Percentiles rank a stretch among this genome's conserved stretches.
Evolutionary conservation across 2,888 invertebrate species (phyloP).

Genomic region (Dryomyza anilis): DNA sequence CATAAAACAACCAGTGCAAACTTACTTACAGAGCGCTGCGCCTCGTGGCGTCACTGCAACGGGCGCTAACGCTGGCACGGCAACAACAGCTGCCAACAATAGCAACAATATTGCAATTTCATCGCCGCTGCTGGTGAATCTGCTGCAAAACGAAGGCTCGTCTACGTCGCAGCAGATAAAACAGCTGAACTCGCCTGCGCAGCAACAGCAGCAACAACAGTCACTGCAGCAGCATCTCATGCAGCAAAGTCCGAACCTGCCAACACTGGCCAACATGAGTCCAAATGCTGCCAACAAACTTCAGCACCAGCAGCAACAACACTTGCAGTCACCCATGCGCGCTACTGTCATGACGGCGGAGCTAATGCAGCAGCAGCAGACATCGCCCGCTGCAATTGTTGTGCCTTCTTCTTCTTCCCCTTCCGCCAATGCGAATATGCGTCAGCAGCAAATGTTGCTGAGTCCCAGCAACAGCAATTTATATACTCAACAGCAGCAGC

Average conservation of each 20-base stretch:
- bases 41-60: constrained; percentile 25
- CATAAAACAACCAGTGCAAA: constrained; percentile 37
- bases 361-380: constrained; percentile 37
- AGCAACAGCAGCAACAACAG: constrained; percentile 29
- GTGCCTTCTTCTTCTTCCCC: constrained; percentile 57
- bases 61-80: constrained; percentile 31
- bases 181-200: constrained; percentile 47
- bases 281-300: constrained; percentile 31
- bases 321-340: constrained; percentile 47
- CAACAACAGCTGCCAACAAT: constrained; percentile 40
- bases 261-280: constrained; percentile 40
- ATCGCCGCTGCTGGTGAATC: constrained; percentile 88
- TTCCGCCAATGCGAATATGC: constrained; percentile 42
- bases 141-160: constrained; percentile 81
- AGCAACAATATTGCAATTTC: constrained; percentile 76
- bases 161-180: constrained; percentile 45
- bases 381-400: constrained; percentile 39
- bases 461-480: constrained; percentile 49
- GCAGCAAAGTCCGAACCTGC: constrained; percentile 23
- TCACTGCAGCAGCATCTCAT: constrained; percentile 24
- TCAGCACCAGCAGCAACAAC: constrained; percentile 37
- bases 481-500: constrained; percentile 43
- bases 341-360: constrained; percentile 48
- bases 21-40: constrained; percentile 32
- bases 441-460: constrained; percentile 43